Conservation (phyloP, 2,888 invertebrate genomes). For the Toxonevra muliebris region DNA sequence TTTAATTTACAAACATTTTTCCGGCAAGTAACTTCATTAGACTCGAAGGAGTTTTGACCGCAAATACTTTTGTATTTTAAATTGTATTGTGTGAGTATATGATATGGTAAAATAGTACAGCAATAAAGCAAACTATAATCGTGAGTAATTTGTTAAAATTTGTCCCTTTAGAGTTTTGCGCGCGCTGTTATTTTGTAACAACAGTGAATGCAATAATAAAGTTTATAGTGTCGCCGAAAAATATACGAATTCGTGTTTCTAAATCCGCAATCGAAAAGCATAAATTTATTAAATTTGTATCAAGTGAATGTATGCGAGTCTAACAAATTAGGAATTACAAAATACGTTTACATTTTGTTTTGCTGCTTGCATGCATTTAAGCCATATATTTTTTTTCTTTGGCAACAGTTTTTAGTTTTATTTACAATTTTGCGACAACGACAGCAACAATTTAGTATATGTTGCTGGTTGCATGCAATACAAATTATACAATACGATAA, state of each 20-base stretch:
- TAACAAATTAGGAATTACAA: conserved; percentile 23
- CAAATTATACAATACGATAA: conserved; percentile 29
- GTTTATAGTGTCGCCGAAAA: background rate
- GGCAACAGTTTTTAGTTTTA: conserved; percentile 23
- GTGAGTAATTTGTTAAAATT: conserved; percentile 7
- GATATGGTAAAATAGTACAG: no score
- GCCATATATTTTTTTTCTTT: conserved; percentile 38
- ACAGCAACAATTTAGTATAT: background rate
- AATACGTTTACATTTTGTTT: conserved; percentile 24
- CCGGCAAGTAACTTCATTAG: no score
- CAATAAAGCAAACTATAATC: conserved; percentile 19
- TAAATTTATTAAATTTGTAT: conserved; percentile 26
- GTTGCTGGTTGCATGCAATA: conserved; percentile 28
- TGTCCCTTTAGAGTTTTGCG: background rate
- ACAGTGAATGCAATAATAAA: background rate
- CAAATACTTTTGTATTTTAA: no score
- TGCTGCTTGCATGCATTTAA: conserved; percentile 40
- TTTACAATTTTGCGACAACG: background rate
- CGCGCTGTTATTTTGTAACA: background rate
- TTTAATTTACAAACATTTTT: no score
- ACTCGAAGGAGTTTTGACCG: no score
- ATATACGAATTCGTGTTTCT: background rate
- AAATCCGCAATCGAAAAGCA: background rate
- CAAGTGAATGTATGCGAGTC: conserved; percentile 2
- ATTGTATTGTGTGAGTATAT: no score